Percentiles rank a stretch among this genome's conserved stretches.
phyloP scores from a whole-genome alignment of 2,113 vertebrate genomes.

The Salminus brasiliensis region DNA sequence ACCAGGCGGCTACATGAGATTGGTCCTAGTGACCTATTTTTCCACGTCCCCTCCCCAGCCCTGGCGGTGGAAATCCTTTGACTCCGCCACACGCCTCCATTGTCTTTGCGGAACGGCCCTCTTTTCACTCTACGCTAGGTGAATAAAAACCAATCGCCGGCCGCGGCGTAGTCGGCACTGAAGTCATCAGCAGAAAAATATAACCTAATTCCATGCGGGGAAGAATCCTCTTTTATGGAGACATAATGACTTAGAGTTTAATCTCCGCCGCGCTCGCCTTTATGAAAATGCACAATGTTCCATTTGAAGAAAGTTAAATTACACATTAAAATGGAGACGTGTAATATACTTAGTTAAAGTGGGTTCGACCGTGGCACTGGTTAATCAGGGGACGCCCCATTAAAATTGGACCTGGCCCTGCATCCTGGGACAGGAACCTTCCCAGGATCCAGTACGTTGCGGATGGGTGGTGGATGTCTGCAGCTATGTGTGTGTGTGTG shows the following conservation, averaged over 20 bases:
- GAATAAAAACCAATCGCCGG: constrained; percentile 53
- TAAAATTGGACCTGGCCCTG: constrained; percentile 55
- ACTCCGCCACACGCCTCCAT: constrained; percentile 51
- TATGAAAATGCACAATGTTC: constrained; percentile 64
- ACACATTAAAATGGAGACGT: constrained; percentile 66
- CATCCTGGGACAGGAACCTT: constrained; percentile 22
- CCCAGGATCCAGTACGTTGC: constrained; percentile 1
- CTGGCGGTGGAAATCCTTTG: constrained; percentile 55
- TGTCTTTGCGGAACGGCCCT: constrained; percentile 65
- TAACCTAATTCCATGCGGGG: constrained; percentile 53
- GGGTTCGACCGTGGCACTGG: constrained; percentile 50
- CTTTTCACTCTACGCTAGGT: constrained; percentile 56
- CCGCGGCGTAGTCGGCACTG: constrained; percentile 46
- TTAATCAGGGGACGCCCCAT: constrained; percentile 56
- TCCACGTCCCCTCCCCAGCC: constrained; percentile 52
- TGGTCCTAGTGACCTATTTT: constrained; percentile 74
- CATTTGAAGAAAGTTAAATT: constrained; percentile 66
- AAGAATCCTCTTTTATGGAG: constrained; percentile 65
- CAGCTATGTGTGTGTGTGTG: not conserved
- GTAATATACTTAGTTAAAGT: constrained; percentile 64
- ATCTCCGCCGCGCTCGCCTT: constrained; percentile 55
- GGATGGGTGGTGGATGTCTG: not conserved
- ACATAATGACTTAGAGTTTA: constrained; percentile 68
- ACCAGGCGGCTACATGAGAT: constrained; percentile 42
- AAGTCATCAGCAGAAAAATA: constrained; percentile 58